A percentile compares a stretch with the other conserved stretches of the same genome.
Evolutionary conservation across 2,113 vertebrate species (phyloP).

Genomic region (Cettia cetti): DNA sequence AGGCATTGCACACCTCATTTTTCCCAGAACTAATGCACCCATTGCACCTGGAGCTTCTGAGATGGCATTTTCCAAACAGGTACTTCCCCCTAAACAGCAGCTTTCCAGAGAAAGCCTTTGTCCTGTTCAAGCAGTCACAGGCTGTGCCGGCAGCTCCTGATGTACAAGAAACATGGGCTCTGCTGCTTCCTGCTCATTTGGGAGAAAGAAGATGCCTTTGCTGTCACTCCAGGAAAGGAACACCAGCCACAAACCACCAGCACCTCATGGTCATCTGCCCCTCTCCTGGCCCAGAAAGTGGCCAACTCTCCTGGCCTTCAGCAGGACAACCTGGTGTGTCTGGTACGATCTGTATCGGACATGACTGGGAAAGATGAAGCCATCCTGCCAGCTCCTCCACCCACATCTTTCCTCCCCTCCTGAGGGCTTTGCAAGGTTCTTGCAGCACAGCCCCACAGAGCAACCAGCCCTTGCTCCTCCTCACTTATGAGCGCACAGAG

Average conservation of each 20-base stretch:
- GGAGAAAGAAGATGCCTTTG: neutral
- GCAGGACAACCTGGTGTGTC: neutral
- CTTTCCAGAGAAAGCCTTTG: neutral
- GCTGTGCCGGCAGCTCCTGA: neutral
- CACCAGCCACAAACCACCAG: neutral
- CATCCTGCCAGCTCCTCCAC: neutral
- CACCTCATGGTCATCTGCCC: neutral
- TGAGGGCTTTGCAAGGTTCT: neutral
- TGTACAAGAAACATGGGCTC: neutral
- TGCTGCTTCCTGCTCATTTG: neutral
- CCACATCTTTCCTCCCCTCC: neutral
- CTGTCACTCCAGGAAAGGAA: neutral
- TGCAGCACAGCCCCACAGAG: neutral
- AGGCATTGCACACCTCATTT: fast-evolving
- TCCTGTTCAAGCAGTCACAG: neutral
- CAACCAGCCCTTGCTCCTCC: neutral
- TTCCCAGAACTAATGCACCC: neutral
- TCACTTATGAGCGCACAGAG: fast-evolving
- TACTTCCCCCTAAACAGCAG: neutral
- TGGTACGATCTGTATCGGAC: fast-evolving
- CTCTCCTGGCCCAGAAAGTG: fast-evolving
- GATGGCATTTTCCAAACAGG: neutral
- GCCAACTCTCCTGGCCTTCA: neutral
- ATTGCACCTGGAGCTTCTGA: neutral
- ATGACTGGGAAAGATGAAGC: neutral